A percentile compares a stretch with the other conserved stretches of the same genome.
These are phyloP conservation scores for Allygus modestus DNA, from an alignment of 2,888 invertebrate genomes.

Conservation along the genomic window DNA sequence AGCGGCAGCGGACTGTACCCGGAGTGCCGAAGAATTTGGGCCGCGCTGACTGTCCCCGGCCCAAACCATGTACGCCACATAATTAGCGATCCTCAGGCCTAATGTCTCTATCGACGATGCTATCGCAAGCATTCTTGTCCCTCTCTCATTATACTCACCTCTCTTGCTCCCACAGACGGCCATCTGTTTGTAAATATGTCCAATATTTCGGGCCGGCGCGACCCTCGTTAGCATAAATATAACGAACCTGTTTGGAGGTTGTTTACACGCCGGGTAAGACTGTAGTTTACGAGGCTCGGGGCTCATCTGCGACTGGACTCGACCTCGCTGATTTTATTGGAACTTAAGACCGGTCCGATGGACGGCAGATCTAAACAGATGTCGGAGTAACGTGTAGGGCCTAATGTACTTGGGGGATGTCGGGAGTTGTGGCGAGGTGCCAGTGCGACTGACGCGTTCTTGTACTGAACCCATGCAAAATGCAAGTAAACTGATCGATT, in stretches of 20 bases:
- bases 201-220: slow-evolving; percentile 54
- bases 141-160: slow-evolving; percentile 43
- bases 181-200: slow-evolving; percentile 59
- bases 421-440: neutral
- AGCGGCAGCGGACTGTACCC: neutral
- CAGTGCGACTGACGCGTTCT: too few species aligned
- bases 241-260: slow-evolving; percentile 47
- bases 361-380: slow-evolving; percentile 30
- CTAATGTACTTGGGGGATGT: neutral
- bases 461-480: too few species aligned
- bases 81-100: slow-evolving; percentile 56
- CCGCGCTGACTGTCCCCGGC: slow-evolving; percentile 38
- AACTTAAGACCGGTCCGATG: slow-evolving; percentile 37
- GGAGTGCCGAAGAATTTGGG: slow-evolving; percentile 27
- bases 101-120: slow-evolving; percentile 56
- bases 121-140: slow-evolving; percentile 57
- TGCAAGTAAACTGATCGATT: too few species aligned
- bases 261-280: slow-evolving; percentile 41
- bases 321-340: slow-evolving; percentile 27
- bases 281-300: slow-evolving; percentile 30
- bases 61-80: slow-evolving; percentile 51
- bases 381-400: neutral
- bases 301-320: slow-evolving; percentile 8
- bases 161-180: neutral
- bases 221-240: slow-evolving; percentile 53